A percentile compares a stretch with the other conserved stretches of the same genome.
phyloP scores from a whole-genome alignment of 92 coral and sea anemone genomes.

The Parazoanthus darwini region DNA sequence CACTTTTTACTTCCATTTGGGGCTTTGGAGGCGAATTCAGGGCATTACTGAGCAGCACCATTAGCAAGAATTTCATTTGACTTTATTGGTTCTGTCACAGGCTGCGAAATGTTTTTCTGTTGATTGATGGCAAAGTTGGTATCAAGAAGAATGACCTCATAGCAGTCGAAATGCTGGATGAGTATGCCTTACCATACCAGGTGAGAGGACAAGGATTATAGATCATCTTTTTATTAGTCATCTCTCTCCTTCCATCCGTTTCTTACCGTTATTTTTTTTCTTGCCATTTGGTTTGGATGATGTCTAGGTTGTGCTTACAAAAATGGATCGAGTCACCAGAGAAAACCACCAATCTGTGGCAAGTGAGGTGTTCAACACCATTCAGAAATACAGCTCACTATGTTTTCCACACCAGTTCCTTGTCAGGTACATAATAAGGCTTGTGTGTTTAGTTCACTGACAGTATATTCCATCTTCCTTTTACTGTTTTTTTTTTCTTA shows the following conservation, averaged over 20 bases:
- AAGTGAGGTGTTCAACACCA: conserved; percentile 48
- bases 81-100: conserved; percentile 27
- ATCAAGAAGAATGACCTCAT: conserved; percentile 78
- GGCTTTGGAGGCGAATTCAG: no score
- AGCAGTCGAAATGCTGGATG: conserved; percentile 87
- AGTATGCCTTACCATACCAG: conserved; percentile 72
- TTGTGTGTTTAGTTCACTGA: background rate
- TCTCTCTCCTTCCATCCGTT: background rate
- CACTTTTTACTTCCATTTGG: no score
- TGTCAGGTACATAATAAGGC: conserved; percentile 60
- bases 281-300: background rate
- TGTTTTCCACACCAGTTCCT: conserved; percentile 84
- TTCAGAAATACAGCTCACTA: conserved; percentile 49
- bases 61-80: background rate
- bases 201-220: conserved; percentile 36
- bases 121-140: conserved; percentile 86
- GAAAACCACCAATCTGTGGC: conserved; percentile 49
- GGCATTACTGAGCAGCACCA: background rate
- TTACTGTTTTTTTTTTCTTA: no score
- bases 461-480: background rate
- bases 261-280: background rate
- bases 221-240: background rate
- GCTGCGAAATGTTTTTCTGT: conserved; percentile 74
- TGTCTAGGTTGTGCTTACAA: conserved; percentile 69
- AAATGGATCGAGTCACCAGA: conserved; percentile 72